Conservation (phyloP, 2,888 invertebrate genomes). For the Himalopsyche kuldschensis region DNA sequence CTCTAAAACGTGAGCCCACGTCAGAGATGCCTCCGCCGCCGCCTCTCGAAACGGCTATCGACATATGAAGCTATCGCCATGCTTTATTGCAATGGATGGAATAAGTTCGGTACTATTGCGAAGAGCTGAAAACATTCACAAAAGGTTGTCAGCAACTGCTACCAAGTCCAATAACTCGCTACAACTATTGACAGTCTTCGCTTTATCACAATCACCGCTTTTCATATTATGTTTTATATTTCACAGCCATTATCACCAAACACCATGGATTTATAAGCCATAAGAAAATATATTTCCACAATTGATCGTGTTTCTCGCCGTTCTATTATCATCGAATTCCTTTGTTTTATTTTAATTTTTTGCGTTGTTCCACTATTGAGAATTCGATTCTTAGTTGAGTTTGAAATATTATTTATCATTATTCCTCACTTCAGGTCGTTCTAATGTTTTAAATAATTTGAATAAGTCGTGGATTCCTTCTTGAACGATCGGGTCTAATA, state of each 20-base stretch:
- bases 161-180: not conserved
- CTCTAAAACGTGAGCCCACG: conserved; percentile 19
- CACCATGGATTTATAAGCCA: not conserved
- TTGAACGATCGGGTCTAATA: no score
- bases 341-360: no score
- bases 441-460: no score
- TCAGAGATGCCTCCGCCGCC: conserved; percentile 22
- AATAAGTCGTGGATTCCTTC: no score
- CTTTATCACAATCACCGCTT: not conserved
- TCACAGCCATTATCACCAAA: not conserved
- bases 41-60: conserved; percentile 38
- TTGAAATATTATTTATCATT: no score
- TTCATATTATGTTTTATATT: not conserved
- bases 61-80: conserved; percentile 22
- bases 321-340: no score
- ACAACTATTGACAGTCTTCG: not conserved
- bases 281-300: no score
- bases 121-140: not conserved
- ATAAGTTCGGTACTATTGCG: not conserved
- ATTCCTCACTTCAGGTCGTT: no score
- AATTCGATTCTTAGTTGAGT: no score
- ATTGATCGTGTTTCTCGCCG: no score
- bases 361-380: no score
- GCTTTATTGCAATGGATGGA: not conserved
- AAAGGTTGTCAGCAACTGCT: not conserved